Evolutionary conservation across 2,113 vertebrate species (phyloP).

Genomic region (Thymallus thymallus): DNA sequence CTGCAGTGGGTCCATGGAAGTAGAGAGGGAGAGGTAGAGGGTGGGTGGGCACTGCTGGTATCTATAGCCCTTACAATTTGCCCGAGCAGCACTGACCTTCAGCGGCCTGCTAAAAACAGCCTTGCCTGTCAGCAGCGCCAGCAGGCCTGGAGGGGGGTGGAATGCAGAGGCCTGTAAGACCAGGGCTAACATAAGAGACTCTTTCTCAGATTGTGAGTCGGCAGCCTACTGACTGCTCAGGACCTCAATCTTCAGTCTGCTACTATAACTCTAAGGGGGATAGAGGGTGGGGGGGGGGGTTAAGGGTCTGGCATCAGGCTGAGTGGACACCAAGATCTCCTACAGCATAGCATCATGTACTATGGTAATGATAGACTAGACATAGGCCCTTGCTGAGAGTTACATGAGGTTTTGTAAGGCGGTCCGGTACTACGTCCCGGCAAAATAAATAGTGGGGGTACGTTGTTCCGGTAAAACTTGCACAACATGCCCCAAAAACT

Average conservation of each 20-base stretch:
- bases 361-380: neutral
- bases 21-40: neutral
- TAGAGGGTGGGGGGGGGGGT: too few relatives aligned
- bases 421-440: too few relatives aligned
- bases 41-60: constrained; percentile 25
- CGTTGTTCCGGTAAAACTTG: too few relatives aligned
- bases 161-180: constrained; percentile 17
- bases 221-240: too few relatives aligned
- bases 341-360: neutral
- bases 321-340: too few relatives aligned
- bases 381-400: neutral
- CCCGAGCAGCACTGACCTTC: constrained; percentile 78
- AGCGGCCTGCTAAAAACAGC: constrained; percentile 81
- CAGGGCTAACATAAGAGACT: too few relatives aligned
- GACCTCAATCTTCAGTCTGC: neutral
- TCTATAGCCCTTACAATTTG: constrained; percentile 66
- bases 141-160: constrained; percentile 9
- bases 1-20: neutral
- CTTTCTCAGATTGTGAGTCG: too few relatives aligned
- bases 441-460: too few relatives aligned
- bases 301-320: too few relatives aligned
- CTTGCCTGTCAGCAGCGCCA: constrained; percentile 44
- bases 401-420: too few relatives aligned
- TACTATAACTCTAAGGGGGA: neutral
- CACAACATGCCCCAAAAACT: too few relatives aligned